These are phyloP conservation scores for Sphaerophoria taeniata DNA, from an alignment of 2,888 invertebrate genomes.

Conservation along the genomic window DNA sequence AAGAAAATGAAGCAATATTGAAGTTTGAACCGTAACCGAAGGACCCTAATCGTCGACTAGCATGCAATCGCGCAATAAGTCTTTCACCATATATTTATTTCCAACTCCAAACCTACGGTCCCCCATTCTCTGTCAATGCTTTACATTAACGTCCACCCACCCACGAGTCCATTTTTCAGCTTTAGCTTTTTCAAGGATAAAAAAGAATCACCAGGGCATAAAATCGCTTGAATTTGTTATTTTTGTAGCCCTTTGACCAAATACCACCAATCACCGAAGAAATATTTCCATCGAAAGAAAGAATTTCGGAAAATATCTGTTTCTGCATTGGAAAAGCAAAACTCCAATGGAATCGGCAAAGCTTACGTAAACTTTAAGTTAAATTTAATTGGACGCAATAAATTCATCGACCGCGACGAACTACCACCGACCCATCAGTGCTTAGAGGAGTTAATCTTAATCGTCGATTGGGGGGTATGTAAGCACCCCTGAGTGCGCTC, in stretches of 20 bases:
- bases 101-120: not conserved
- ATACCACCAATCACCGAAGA: not conserved
- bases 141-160: slow-evolving; percentile 30
- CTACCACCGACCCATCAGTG: too few species aligned
- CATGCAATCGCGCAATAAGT: slow-evolving; percentile 81
- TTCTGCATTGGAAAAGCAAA: slow-evolving; percentile 6
- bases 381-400: slow-evolving; percentile 53
- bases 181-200: slow-evolving; percentile 65
- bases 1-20: slow-evolving; percentile 68
- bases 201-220: slow-evolving; percentile 61
- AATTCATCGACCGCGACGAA: slow-evolving; percentile 8
- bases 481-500: slow-evolving; percentile 1
- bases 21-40: slow-evolving; percentile 73
- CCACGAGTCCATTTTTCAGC: slow-evolving; percentile 21
- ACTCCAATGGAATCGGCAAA: slow-evolving; percentile 1
- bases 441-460: slow-evolving; percentile 12
- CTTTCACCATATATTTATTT: slow-evolving; percentile 71
- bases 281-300: slow-evolving; percentile 15
- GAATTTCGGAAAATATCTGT: slow-evolving; percentile 23
- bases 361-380: slow-evolving; percentile 51
- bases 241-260: slow-evolving; percentile 1
- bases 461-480: slow-evolving; percentile 13
- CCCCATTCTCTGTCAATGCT: not conserved
- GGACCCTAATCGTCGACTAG: slow-evolving; percentile 78
- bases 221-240: slow-evolving; percentile 67